Conservation (phyloP, 2,797 vertebrate species). For the Picus viridis region DNA sequence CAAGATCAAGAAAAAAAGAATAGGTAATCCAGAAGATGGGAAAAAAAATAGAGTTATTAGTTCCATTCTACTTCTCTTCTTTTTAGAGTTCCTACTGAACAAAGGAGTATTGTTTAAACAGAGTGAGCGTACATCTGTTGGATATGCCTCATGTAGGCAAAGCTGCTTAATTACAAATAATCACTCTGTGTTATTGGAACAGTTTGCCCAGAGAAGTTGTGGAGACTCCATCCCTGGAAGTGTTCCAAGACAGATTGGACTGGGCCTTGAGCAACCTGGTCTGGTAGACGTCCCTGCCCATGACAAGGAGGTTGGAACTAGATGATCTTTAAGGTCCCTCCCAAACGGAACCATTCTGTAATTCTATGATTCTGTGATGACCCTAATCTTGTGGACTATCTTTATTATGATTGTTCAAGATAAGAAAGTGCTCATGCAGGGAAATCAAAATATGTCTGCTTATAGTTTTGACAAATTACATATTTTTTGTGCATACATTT, state of each 20-base stretch:
- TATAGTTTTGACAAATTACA: not conserved
- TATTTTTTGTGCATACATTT: not conserved
- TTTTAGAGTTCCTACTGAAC: not conserved
- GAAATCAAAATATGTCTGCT: not conserved
- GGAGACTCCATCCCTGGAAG: too few species aligned
- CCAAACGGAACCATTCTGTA: too few species aligned
- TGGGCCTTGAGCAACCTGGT: too few species aligned
- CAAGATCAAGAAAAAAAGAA: not conserved
- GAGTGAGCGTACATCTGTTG: accelerated
- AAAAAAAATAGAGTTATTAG: accelerated
- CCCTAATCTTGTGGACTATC: not conserved
- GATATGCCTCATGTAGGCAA: not conserved
- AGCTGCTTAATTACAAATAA: not conserved
- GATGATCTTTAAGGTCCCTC: too few species aligned
- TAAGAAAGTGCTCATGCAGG: not conserved
- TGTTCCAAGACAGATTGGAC: too few species aligned
- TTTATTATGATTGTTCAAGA: not conserved
- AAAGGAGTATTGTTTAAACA: not conserved
- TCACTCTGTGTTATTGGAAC: not conserved
- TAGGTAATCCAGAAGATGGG: not conserved
- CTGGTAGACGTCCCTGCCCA: too few species aligned
- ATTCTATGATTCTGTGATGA: too few species aligned
- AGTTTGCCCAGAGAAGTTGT: too few species aligned
- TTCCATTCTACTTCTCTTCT: not conserved
- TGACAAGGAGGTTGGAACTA: too few species aligned